Conservation (phyloP, 2,113 vertebrate genomes). For the Chroicocephalus ridibundus region DNA sequence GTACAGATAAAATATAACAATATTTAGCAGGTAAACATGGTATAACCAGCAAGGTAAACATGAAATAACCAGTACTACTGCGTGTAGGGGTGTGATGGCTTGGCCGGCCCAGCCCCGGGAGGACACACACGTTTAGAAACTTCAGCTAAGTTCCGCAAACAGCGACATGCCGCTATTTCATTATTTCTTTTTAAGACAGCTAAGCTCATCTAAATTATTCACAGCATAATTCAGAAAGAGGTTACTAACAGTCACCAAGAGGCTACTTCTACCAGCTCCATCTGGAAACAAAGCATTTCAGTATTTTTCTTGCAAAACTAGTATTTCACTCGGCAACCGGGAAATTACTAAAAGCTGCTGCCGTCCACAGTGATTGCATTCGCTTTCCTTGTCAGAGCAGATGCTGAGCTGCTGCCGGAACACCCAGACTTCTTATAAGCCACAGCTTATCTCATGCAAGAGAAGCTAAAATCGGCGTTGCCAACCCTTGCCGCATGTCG, state of each 20-base stretch:
- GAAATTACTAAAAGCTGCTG: not conserved
- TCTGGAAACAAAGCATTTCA: not conserved
- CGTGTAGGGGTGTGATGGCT: too few species aligned
- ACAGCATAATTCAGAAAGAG: not conserved
- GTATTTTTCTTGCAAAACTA: not conserved
- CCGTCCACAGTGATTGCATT: not conserved
- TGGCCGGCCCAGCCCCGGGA: not conserved
- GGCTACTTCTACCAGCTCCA: not conserved
- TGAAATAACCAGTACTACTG: not conserved
- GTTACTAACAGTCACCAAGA: not conserved
- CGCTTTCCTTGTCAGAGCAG: not conserved
- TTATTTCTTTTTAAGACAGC: not conserved
- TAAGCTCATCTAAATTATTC: not conserved
- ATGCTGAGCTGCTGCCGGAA: accelerated
- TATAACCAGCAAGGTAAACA: not conserved
- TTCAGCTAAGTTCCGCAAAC: not conserved
- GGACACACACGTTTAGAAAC: accelerated
- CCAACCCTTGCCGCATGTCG: accelerated
- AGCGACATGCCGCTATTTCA: not conserved
- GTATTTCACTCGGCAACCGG: not conserved
- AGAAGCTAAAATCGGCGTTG: not conserved
- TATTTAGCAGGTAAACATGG: not conserved
- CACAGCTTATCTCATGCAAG: accelerated
- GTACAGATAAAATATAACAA: not conserved
- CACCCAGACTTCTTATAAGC: not conserved